Evolutionary conservation across 2,888 invertebrate species (phyloP).

Genomic region (Cistogaster globosa): DNA sequence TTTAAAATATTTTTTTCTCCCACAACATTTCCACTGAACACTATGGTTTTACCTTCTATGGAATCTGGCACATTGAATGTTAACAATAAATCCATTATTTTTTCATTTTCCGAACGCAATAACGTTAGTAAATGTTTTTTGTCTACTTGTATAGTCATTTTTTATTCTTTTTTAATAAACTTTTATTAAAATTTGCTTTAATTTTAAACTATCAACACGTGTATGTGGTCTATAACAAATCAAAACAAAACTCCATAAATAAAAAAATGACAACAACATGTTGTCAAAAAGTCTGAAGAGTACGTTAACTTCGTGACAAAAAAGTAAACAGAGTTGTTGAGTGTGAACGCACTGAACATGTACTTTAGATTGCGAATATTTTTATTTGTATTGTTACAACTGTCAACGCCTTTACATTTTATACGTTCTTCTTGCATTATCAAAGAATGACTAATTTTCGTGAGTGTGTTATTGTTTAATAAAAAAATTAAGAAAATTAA

Average conservation of each 20-base stretch:
- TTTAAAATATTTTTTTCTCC: not conserved
- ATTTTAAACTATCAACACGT: slow-evolving; percentile 58
- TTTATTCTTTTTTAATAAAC: slow-evolving; percentile 31
- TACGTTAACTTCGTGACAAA: slow-evolving; percentile 52
- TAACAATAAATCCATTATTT: slow-evolving; percentile 77
- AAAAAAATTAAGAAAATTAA: slow-evolving; percentile 52
- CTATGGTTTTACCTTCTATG: slow-evolving; percentile 76
- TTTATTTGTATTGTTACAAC: slow-evolving; percentile 55
- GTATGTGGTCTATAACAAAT: slow-evolving; percentile 10
- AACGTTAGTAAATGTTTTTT: slow-evolving; percentile 70
- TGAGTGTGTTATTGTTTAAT: slow-evolving; percentile 71
- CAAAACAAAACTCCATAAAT: slow-evolving; percentile 66
- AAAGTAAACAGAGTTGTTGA: slow-evolving; percentile 23
- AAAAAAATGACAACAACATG: slow-evolving; percentile 37
- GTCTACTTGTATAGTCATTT: slow-evolving; percentile 72
- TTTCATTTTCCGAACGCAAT: slow-evolving; percentile 75
- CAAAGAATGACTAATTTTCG: slow-evolving; percentile 75
- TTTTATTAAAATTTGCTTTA: slow-evolving; percentile 12
- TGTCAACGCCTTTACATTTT: slow-evolving; percentile 69
- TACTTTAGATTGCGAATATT: slow-evolving; percentile 28
- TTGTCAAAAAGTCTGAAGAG: not conserved
- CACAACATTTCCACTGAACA: not conserved
- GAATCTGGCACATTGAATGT: slow-evolving; percentile 81
- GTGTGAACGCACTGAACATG: slow-evolving; percentile 30
- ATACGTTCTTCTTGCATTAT: slow-evolving; percentile 71